Percentiles rank a stretch among this genome's conserved stretches.
phyloP scores from a whole-genome alignment of 2,888 invertebrate species.

The Cephus sareptanus region DNA sequence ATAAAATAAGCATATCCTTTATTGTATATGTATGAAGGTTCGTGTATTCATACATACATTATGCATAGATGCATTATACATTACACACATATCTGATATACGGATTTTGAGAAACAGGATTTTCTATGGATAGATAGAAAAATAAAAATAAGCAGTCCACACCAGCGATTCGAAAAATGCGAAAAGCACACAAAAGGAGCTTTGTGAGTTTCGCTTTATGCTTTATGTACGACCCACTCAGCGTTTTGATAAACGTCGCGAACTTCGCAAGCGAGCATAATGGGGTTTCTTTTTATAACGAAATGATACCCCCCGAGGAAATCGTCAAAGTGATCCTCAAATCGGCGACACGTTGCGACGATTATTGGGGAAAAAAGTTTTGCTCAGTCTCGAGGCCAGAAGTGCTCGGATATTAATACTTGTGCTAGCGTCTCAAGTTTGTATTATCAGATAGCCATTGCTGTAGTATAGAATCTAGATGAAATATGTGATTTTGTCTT shows the following conservation, averaged over 20 bases:
- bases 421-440: not conserved
- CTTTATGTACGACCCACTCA: not conserved
- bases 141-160: not conserved
- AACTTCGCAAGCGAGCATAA: too few species aligned
- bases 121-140: not conserved
- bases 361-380: not conserved
- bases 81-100: not conserved
- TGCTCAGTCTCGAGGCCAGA: not conserved
- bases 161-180: not conserved
- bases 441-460: not conserved
- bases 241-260: not conserved
- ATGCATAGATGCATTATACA: not conserved
- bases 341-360: not conserved
- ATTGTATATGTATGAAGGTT: not conserved
- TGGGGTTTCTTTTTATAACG: too few species aligned
- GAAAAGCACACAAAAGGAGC: not conserved
- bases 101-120: not conserved
- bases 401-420: not conserved
- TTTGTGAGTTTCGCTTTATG: not conserved
- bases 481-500: constrained; percentile 29
- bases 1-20: too few species aligned
- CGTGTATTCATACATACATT: not conserved
- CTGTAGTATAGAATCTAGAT: not conserved
- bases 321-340: not conserved
- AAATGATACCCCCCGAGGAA: not conserved